These are phyloP conservation scores for Meteorus sp. DNA, from an alignment of 1,140 invertebrate species.

Conservation along the genomic window DNA sequence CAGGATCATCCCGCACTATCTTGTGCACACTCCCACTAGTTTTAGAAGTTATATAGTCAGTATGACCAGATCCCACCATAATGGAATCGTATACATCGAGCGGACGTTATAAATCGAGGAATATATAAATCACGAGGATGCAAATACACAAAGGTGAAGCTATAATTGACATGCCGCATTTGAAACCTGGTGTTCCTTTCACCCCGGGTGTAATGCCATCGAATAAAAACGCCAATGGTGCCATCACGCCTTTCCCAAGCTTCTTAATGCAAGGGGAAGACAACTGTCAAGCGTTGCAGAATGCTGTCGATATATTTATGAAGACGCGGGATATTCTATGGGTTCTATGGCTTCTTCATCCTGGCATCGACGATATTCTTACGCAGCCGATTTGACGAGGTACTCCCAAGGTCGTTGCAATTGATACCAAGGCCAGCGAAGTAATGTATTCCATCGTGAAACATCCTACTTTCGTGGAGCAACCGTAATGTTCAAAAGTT, in stretches of 20 bases:
- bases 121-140: slow-evolving; percentile 64
- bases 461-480: too few relatives aligned
- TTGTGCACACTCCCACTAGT: slow-evolving; percentile 44
- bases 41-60: slow-evolving; percentile 52
- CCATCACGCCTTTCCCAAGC: slow-evolving; percentile 63
- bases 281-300: slow-evolving; percentile 65
- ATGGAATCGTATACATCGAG: slow-evolving; percentile 63
- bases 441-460: slow-evolving; percentile 27
- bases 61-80: slow-evolving; percentile 63
- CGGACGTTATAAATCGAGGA: slow-evolving; percentile 62
- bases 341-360: slow-evolving; percentile 71
- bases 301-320: slow-evolving; percentile 63
- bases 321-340: slow-evolving; percentile 67
- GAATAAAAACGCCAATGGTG: slow-evolving; percentile 47
- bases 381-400: slow-evolving; percentile 66
- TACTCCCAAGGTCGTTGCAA: slow-evolving; percentile 68
- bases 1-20: slow-evolving; percentile 41
- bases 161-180: slow-evolving; percentile 64
- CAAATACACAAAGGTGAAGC: slow-evolving; percentile 64
- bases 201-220: slow-evolving; percentile 64
- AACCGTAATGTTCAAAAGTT: too few relatives aligned
- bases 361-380: slow-evolving; percentile 68
- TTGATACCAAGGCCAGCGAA: slow-evolving; percentile 63
- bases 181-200: slow-evolving; percentile 63
- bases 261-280: slow-evolving; percentile 67